Conservation (phyloP, 1,140 invertebrate species). For the Gryon sp. region DNA sequence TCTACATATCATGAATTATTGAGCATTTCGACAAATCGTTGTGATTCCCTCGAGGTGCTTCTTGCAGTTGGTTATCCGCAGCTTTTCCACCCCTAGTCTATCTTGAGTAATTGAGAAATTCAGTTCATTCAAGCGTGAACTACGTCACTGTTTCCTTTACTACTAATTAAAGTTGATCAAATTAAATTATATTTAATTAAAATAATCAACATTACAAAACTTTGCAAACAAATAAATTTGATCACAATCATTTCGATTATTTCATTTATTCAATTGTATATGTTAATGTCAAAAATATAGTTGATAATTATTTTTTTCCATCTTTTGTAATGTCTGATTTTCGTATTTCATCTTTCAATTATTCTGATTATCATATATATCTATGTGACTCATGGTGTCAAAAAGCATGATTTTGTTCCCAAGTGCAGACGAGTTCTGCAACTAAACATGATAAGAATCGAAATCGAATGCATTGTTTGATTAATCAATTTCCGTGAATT, state of each 20-base stretch:
- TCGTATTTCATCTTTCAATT: no score
- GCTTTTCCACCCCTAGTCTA: constrained; percentile 40
- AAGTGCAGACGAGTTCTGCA: neutral
- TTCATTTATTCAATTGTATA: no score
- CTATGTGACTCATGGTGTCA: neutral
- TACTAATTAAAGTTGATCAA: constrained; percentile 31
- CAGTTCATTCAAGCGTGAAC: constrained; percentile 12
- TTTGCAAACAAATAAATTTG: no score
- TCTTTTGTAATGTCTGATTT: no score
- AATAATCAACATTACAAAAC: no score
- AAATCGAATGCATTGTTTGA: constrained; percentile 50
- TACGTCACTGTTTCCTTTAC: constrained; percentile 16
- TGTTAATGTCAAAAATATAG: no score
- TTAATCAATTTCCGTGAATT: constrained; percentile 59
- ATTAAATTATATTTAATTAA: constrained; percentile 3
- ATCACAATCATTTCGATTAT: no score
- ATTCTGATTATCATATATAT: no score
- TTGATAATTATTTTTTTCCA: no score
- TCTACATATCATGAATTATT: constrained; percentile 1
- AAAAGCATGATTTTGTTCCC: constrained; percentile 4
- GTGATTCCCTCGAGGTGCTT: constrained; percentile 17
- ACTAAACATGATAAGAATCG: constrained; percentile 44
- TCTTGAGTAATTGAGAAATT: constrained; percentile 48
- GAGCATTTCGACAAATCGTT: constrained; percentile 37
- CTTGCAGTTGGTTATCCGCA: constrained; percentile 44